Percentiles rank a stretch among this genome's conserved stretches.
These are phyloP conservation scores for fruit fly (Drosophila melanogaster) DNA, from an alignment of 1,140 invertebrate genomes.

Conservation along the genomic window Release_6_plus_ISO1_MT NT_037436.4:19368501-19369000, in stretches of 20 bases:
- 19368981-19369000: background rate
- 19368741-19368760: slow-evolving; percentile 76
- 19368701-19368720: slow-evolving; percentile 48
- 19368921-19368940: slow-evolving; percentile 40
- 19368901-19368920: slow-evolving; percentile 4
- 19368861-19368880: slow-evolving; percentile 78
- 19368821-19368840: slow-evolving; percentile 52
- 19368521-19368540: no score
- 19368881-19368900: slow-evolving; percentile 47
- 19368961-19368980: background rate
- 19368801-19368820: slow-evolving; percentile 69
- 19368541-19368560: background rate
- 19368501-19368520: no score
- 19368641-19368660: slow-evolving; percentile 63
- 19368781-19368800: slow-evolving; percentile 13
- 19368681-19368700: slow-evolving; percentile 39
- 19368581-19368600: background rate
- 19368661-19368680: slow-evolving; percentile 52
- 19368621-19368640: slow-evolving; percentile 45
- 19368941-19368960: slow-evolving; percentile 12
- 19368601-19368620: slow-evolving; percentile 1
- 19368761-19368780: slow-evolving; percentile 18
- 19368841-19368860: slow-evolving; percentile 75
- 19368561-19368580: slow-evolving; percentile 5
- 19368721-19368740: slow-evolving; percentile 64